Percentiles rank a stretch among this genome's conserved stretches.
Conservation (phyloP, 1,140 invertebrate genomes). For the Meloidogyne floridensis region DNA sequence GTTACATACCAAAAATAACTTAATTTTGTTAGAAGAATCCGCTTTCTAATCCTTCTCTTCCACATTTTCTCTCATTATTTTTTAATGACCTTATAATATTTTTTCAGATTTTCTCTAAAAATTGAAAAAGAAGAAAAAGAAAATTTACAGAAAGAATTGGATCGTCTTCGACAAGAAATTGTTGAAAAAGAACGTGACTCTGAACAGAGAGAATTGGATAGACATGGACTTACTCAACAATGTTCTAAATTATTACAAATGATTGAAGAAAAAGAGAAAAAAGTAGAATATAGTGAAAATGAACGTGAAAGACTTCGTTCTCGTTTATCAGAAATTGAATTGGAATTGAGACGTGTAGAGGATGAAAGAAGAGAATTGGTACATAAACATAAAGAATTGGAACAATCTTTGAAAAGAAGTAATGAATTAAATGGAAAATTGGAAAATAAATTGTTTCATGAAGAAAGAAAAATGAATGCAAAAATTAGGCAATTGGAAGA, state of each 20-base stretch:
- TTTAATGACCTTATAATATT: neutral
- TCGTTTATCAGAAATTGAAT: conserved; percentile 33
- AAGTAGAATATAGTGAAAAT: conserved; percentile 37
- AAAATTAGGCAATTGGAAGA: conserved; percentile 42
- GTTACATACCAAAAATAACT: too few relatives aligned
- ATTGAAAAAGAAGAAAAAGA: conserved; percentile 40
- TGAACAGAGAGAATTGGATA: conserved; percentile 33
- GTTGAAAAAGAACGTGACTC: conserved; percentile 30
- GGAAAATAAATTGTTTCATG: conserved; percentile 45
- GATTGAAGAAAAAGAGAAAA: conserved; percentile 44
- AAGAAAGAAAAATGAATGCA: conserved; percentile 32
- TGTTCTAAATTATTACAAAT: conserved; percentile 41
- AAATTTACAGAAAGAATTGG: conserved; percentile 27
- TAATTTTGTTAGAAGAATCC: too few relatives aligned
- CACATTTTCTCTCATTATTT: too few relatives aligned
- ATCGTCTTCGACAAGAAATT: conserved; percentile 36
- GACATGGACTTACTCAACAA: conserved; percentile 29
- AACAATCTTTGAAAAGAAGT: conserved; percentile 28
- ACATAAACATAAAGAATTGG: conserved; percentile 26
- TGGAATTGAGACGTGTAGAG: conserved; percentile 30
- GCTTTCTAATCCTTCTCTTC: too few relatives aligned
- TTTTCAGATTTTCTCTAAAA: conserved; percentile 34
- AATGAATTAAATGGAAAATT: conserved; percentile 39
- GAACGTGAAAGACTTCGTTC: conserved; percentile 33
- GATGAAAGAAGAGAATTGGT: conserved; percentile 39